These are phyloP conservation scores for Nasonia giraulti DNA, from an alignment of 1,140 invertebrate genomes.

Conservation along the genomic window DNA sequence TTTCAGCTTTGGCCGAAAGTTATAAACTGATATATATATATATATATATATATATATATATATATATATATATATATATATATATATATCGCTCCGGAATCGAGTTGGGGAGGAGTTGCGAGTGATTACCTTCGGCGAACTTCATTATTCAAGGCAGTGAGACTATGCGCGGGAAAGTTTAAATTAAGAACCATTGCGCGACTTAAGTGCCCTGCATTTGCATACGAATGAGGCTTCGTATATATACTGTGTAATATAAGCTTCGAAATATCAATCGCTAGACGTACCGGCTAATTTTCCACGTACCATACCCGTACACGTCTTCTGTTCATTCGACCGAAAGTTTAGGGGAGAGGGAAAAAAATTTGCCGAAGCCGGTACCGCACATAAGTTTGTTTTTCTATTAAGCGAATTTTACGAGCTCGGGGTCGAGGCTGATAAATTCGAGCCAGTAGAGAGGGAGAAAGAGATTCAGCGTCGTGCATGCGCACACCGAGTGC, in stretches of 20 bases:
- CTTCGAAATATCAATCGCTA: background rate
- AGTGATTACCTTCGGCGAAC: background rate
- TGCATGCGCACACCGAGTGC: background rate
- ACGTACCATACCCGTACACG: background rate
- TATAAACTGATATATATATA: background rate
- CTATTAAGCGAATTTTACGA: slow-evolving; percentile 24
- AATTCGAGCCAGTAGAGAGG: background rate
- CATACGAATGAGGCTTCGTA: background rate
- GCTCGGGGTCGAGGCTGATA: background rate
- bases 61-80: too few relatives aligned
- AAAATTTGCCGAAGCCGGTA: background rate
- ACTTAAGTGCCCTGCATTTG: background rate
- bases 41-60: too few relatives aligned
- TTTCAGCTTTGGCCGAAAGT: background rate
- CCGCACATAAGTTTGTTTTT: slow-evolving; percentile 3
- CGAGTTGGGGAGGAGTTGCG: background rate
- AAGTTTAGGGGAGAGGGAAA: background rate
- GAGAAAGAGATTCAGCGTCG: background rate
- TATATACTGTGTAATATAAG: too few relatives aligned
- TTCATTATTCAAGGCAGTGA: background rate
- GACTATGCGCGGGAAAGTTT: background rate
- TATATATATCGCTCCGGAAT: background rate
- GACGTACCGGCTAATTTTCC: background rate
- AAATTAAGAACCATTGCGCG: background rate
- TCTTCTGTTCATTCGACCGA: background rate